Percentiles rank a stretch among this genome's conserved stretches.
Evolutionary conservation across 2,113 vertebrate species (phyloP).

Genomic region (Gallinago undulata): DNA sequence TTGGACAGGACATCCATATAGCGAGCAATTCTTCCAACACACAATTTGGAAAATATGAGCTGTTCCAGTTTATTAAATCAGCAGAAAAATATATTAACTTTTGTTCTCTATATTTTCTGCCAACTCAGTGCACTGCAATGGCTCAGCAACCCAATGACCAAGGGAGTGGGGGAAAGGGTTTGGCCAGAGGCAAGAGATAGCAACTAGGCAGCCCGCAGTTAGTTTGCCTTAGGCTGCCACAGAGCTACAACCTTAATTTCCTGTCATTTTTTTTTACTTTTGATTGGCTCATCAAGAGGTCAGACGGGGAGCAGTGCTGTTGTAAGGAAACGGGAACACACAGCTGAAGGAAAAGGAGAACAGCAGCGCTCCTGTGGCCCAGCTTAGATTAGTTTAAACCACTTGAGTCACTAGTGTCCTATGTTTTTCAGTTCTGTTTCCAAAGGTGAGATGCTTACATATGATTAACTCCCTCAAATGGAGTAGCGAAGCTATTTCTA

Average conservation of each 20-base stretch:
- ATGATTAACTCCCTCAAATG: background rate
- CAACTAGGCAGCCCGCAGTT: background rate
- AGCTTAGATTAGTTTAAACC: constrained; percentile 1
- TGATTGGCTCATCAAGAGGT: background rate
- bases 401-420: background rate
- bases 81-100: background rate
- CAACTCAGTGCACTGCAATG: background rate
- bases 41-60: background rate
- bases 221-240: background rate
- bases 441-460: background rate
- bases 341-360: background rate
- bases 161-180: background rate
- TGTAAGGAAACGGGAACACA: background rate
- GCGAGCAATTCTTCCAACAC: background rate
- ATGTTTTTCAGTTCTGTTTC: background rate
- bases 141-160: background rate
- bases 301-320: background rate
- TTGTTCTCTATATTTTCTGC: background rate
- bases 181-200: background rate
- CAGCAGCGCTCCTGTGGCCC: background rate
- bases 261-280: background rate
- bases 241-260: background rate
- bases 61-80: background rate
- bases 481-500: background rate
- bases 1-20: background rate